Percentiles rank a stretch among this genome's conserved stretches.
phyloP scores from a whole-genome alignment of 2,888 invertebrate genomes.

The Caenorhabditis sp. region DNA sequence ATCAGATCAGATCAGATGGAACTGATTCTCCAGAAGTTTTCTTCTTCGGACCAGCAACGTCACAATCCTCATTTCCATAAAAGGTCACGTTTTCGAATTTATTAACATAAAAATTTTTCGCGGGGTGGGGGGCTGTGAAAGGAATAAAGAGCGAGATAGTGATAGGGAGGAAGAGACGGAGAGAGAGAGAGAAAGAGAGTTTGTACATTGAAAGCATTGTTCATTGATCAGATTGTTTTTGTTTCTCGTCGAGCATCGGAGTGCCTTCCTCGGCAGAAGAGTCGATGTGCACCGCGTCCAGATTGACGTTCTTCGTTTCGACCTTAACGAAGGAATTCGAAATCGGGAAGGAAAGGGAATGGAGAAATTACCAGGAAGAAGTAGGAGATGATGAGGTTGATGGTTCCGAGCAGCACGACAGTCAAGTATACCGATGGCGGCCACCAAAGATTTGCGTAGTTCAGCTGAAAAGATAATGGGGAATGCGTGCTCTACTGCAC shows the following conservation, averaged over 20 bases:
- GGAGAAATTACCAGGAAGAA: conserved; percentile 64
- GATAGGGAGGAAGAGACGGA: conserved; percentile 1
- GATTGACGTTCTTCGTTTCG: conserved; percentile 71
- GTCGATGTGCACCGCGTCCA: conserved; percentile 67
- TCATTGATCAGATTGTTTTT: conserved; percentile 26
- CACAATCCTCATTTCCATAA: too few relatives aligned
- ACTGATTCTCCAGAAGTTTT: background rate
- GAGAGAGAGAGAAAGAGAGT: too few relatives aligned
- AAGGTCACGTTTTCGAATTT: conserved; percentile 20
- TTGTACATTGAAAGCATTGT: conserved; percentile 59
- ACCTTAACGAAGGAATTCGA: conserved; percentile 42
- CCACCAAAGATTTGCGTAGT: conserved; percentile 76
- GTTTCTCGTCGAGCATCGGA: conserved; percentile 64
- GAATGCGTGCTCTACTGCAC: too few relatives aligned
- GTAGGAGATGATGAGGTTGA: conserved; percentile 75
- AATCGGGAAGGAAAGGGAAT: background rate
- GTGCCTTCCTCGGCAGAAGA: conserved; percentile 62
- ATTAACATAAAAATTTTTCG: conserved; percentile 12
- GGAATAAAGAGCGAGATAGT: conserved; percentile 26
- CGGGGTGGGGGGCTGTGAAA: background rate
- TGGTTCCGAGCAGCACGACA: conserved; percentile 75
- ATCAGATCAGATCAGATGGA: background rate
- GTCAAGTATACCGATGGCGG: conserved; percentile 78
- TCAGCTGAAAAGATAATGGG: conserved; percentile 71
- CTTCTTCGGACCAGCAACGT: too few relatives aligned